Conservation (phyloP, 35 echinoderm and acorn worm genomes). For the Ophioderma brevispina region DNA sequence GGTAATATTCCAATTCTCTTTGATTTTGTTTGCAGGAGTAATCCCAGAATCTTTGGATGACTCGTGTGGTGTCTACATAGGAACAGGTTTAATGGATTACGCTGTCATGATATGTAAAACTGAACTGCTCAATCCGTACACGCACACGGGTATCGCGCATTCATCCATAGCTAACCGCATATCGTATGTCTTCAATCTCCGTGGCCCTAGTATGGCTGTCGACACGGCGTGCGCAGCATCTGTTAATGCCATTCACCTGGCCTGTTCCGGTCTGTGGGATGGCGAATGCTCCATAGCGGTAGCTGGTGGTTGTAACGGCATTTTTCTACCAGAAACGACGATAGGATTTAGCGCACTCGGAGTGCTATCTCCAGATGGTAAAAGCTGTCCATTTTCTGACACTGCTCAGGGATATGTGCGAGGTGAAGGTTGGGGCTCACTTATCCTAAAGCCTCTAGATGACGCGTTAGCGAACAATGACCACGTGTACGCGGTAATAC, state of each 20-base stretch:
- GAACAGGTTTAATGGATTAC: constrained; percentile 96
- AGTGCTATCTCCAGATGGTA: constrained; percentile 86
- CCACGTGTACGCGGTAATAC: constrained; percentile 84
- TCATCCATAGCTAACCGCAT: constrained; percentile 86
- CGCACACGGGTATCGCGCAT: constrained; percentile 86
- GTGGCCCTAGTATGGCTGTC: constrained; percentile 76
- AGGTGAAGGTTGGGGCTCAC: constrained; percentile 88
- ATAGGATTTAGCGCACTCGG: constrained; percentile 94
- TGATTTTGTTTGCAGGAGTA: too few relatives aligned
- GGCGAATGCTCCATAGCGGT: constrained; percentile 83
- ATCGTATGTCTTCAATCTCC: constrained; percentile 82
- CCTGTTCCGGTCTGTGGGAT: constrained; percentile 62
- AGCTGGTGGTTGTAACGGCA: constrained; percentile 61
- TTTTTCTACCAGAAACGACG: constrained; percentile 83
- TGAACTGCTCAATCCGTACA: constrained; percentile 73
- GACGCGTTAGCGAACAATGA: constrained; percentile 82
- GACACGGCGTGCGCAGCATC: constrained; percentile 89
- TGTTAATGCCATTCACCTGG: constrained; percentile 86
- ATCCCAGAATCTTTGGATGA: constrained; percentile 49
- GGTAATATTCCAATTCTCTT: too few relatives aligned
- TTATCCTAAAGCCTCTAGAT: constrained; percentile 86
- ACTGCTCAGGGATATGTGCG: constrained; percentile 84
- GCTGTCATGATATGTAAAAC: constrained; percentile 82
- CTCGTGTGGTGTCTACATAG: constrained; percentile 85
- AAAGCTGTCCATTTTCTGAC: constrained; percentile 90